A percentile compares a stretch with the other conserved stretches of the same genome.
Evolutionary conservation across 2,888 invertebrate genomes (phyloP).

Genomic region (Stenotaenia linearis): DNA sequence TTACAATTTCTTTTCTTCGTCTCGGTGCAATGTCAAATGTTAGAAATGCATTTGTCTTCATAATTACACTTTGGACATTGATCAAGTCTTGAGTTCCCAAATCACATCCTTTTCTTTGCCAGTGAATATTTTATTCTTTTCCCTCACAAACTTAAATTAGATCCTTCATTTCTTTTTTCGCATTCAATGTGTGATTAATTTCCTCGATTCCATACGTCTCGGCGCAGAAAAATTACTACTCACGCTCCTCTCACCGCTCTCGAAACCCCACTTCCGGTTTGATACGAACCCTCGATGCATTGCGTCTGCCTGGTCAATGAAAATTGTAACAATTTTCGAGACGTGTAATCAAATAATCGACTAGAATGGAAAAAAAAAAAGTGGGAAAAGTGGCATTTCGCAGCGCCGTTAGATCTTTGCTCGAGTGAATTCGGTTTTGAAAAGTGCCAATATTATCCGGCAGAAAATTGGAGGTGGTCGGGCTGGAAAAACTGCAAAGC

Average conservation of each 20-base stretch:
- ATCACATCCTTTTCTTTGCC: background rate
- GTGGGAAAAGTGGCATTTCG: background rate
- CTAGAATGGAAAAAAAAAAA: background rate
- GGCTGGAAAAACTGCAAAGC: background rate
- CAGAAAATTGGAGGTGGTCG: background rate
- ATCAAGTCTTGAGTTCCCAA: background rate
- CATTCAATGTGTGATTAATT: background rate
- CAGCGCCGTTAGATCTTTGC: background rate
- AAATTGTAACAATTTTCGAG: background rate
- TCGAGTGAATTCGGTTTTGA: background rate
- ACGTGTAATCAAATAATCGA: background rate
- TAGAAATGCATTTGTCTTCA: constrained; percentile 15
- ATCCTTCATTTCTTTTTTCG: background rate
- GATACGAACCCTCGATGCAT: too few species aligned
- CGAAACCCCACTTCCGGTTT: too few species aligned
- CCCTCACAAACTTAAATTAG: background rate
- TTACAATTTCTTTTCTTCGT: background rate
- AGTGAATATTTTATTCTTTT: background rate
- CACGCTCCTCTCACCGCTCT: too few species aligned
- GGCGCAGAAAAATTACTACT: too few species aligned
- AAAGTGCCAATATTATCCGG: constrained; percentile 23
- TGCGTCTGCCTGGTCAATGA: too few species aligned
- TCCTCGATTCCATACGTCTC: too few species aligned
- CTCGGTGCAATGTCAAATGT: background rate
- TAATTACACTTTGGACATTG: constrained; percentile 7